These are phyloP conservation scores for Chiloscyllium punctatum DNA, from an alignment of 2,797 vertebrate species.

Conservation along the genomic window DNA sequence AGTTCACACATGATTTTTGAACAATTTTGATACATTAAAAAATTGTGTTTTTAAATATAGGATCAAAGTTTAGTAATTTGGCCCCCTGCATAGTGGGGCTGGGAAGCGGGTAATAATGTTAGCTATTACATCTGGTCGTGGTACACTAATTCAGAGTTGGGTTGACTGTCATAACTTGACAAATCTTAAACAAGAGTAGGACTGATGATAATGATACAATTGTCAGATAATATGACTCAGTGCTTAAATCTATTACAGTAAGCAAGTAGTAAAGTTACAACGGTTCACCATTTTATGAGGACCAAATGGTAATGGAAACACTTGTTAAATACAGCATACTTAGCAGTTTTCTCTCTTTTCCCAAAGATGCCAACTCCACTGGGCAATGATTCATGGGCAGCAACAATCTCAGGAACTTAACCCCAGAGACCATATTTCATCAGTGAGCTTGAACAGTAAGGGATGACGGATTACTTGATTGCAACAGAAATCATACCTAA, in stretches of 20 bases:
- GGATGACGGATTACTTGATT: neutral
- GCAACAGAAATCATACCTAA: neutral
- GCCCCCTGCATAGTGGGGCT: neutral
- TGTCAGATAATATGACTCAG: neutral
- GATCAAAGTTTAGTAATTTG: neutral
- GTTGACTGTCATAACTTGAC: neutral
- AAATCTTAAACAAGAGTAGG: neutral
- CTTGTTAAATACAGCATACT: too few relatives aligned
- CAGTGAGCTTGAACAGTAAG: neutral
- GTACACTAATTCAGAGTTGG: neutral
- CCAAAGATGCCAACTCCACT: too few relatives aligned
- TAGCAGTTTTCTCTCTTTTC: too few relatives aligned
- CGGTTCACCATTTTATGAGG: neutral
- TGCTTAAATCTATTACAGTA: neutral
- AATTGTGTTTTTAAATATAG: neutral
- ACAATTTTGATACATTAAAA: neutral
- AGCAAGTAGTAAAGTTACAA: neutral
- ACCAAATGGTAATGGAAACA: too few relatives aligned
- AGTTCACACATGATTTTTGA: neutral
- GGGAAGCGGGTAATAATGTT: neutral
- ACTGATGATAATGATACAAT: neutral
- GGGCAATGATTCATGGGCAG: neutral
- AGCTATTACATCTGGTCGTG: neutral
- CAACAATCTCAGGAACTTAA: neutral
- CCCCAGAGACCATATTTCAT: neutral